phyloP scores from a whole-genome alignment of 2,113 vertebrate genomes.

The Pterophyllum scalare region DNA sequence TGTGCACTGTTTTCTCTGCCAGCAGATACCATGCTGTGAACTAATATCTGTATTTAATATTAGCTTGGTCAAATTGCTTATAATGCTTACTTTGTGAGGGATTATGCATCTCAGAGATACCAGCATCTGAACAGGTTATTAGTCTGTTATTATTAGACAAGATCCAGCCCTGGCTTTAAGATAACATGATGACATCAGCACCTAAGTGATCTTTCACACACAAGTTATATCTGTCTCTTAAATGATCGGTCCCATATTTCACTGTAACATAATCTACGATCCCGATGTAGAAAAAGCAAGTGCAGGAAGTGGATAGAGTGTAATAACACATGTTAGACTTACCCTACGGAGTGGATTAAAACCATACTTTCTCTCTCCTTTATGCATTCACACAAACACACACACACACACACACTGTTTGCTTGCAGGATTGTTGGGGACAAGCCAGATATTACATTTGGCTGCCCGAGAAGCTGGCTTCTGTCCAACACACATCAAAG shows the following conservation, averaged over 20 bases:
- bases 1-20: background rate
- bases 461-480: background rate
- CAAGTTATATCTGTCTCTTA: background rate
- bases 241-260: background rate
- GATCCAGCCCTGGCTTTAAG: background rate
- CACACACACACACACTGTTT: background rate
- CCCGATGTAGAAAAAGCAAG: background rate
- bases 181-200: background rate
- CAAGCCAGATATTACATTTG: background rate
- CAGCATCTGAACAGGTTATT: background rate
- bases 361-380: constrained; percentile 21
- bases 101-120: background rate
- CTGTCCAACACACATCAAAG: background rate
- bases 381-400: background rate
- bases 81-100: background rate
- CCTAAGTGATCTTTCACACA: background rate
- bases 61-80: background rate
- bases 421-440: background rate
- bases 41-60: background rate
- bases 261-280: background rate
- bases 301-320: background rate
- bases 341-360: constrained; percentile 24
- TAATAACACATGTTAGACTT: constrained; percentile 14
- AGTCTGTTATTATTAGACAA: too few species aligned
- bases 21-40: too few species aligned